These are phyloP conservation scores for Caenorhabditis becei DNA, from an alignment of 2,888 invertebrate genomes.

Conservation along the genomic window DNA sequence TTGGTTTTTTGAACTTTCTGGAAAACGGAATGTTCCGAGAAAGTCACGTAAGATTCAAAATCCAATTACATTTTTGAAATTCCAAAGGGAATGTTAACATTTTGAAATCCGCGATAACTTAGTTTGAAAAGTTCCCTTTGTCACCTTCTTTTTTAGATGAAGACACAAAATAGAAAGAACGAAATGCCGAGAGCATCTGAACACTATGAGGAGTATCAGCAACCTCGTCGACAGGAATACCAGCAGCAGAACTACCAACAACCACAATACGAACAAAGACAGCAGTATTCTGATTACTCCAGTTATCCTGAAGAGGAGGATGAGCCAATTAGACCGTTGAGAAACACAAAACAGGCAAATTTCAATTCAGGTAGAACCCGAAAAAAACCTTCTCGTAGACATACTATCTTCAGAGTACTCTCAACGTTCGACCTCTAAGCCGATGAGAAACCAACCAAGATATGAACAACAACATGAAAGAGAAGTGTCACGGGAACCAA, in stretches of 20 bases:
- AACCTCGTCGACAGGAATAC: background rate
- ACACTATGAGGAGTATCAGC: background rate
- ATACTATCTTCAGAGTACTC: constrained; percentile 38
- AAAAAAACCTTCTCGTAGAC: background rate
- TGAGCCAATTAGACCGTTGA: constrained; percentile 20
- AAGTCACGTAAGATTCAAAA: background rate
- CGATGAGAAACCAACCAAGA: constrained; percentile 35
- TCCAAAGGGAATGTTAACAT: background rate
- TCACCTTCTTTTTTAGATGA: constrained; percentile 21
- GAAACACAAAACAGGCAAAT: too few relatives aligned
- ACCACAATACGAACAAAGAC: constrained; percentile 7
- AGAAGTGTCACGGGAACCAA: constrained; percentile 36
- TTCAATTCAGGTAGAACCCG: constrained; percentile 24
- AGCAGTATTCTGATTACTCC: constrained; percentile 8
- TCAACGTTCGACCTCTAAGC: constrained; percentile 19
- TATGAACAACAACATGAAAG: constrained; percentile 35
- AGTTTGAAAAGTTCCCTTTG: constrained; percentile 6
- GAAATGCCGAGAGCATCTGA: constrained; percentile 21
- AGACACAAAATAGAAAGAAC: constrained; percentile 17
- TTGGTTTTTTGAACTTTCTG: background rate
- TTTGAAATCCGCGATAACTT: constrained; percentile 5
- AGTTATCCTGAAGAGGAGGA: constrained; percentile 33
- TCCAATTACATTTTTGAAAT: background rate
- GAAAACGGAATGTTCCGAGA: too few relatives aligned
- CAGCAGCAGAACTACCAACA: constrained; percentile 3